Percentiles rank a stretch among this genome's conserved stretches.
These are phyloP conservation scores for Gymnocephalus cernua DNA, from an alignment of 2,113 vertebrate species.

Conservation along the genomic window DNA sequence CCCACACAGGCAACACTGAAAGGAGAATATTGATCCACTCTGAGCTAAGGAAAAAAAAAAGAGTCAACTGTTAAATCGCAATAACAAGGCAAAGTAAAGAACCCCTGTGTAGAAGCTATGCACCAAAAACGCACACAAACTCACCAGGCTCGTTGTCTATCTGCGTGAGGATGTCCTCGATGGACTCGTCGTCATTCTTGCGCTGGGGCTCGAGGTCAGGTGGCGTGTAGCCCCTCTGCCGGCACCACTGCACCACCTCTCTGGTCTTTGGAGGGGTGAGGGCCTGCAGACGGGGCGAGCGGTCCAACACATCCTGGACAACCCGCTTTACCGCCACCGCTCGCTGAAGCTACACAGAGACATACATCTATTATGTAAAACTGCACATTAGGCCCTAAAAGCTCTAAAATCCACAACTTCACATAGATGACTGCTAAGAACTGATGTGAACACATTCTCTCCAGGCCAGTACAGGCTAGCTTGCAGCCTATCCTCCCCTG, in stretches of 20 bases:
- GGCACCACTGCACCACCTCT: slow-evolving; percentile 96
- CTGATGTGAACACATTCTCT: neutral
- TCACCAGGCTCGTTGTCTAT: slow-evolving; percentile 96
- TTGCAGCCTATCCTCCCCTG: neutral
- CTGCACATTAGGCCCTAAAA: neutral
- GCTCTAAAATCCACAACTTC: neutral
- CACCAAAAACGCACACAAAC: slow-evolving; percentile 31
- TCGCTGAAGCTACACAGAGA: slow-evolving; percentile 90
- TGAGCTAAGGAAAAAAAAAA: slow-evolving; percentile 18
- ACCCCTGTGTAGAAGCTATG: neutral
- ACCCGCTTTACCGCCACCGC: slow-evolving; percentile 92
- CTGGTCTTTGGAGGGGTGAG: slow-evolving; percentile 91
- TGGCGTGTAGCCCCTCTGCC: slow-evolving; percentile 94
- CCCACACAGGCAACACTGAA: slow-evolving; percentile 51
- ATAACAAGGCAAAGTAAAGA: neutral
- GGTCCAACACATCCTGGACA: slow-evolving; percentile 93
- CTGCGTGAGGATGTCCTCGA: slow-evolving; percentile 96
- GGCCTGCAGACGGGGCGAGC: slow-evolving; percentile 89
- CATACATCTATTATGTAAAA: neutral
- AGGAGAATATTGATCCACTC: slow-evolving; percentile 50
- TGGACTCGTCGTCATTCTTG: slow-evolving; percentile 88
- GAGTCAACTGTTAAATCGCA: slow-evolving; percentile 1
- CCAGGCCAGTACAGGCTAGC: neutral
- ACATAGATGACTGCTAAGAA: neutral
- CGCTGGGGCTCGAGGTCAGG: slow-evolving; percentile 90